These are phyloP conservation scores for Polylopha cassiicola DNA, from an alignment of 2,888 invertebrate species.

Conservation along the genomic window DNA sequence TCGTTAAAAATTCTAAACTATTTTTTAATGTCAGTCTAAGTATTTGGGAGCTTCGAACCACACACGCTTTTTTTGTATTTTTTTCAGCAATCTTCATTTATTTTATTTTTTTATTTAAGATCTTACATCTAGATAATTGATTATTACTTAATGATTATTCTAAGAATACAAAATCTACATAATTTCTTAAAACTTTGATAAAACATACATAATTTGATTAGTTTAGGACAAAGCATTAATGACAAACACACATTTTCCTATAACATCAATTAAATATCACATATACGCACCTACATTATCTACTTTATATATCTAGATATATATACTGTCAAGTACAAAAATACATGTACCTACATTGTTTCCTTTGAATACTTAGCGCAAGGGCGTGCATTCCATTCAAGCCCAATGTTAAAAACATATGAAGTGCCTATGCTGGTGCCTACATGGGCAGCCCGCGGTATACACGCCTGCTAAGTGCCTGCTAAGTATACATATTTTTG, in stretches of 20 bases:
- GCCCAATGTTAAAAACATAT: no score
- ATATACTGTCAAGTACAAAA: no score
- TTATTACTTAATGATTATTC: slow-evolving; percentile 1
- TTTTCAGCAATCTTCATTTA: no score
- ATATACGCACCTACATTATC: slow-evolving; percentile 9
- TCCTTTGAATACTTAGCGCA: no score
- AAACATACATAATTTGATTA: slow-evolving; percentile 4
- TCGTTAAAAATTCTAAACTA: not conserved
- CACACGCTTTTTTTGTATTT: slow-evolving; percentile 2
- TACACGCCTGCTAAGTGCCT: no score
- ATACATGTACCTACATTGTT: no score
- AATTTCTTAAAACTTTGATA: slow-evolving; percentile 5
- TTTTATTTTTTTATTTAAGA: slow-evolving; percentile 5
- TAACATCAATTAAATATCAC: slow-evolving; percentile 19
- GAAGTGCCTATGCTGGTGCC: no score
- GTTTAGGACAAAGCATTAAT: slow-evolving; percentile 5
- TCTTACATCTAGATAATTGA: no score
- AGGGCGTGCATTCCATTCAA: no score
- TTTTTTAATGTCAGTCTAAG: slow-evolving; percentile 2
- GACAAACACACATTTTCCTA: not conserved
- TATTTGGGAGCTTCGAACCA: slow-evolving; percentile 9
- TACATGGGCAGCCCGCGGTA: no score
- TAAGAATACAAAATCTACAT: slow-evolving; percentile 13
- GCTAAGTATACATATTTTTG: no score
- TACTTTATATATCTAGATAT: slow-evolving; percentile 2